Evolutionary conservation across 2,888 invertebrate genomes (phyloP).

Genomic region (Parnassius glacialis): DNA sequence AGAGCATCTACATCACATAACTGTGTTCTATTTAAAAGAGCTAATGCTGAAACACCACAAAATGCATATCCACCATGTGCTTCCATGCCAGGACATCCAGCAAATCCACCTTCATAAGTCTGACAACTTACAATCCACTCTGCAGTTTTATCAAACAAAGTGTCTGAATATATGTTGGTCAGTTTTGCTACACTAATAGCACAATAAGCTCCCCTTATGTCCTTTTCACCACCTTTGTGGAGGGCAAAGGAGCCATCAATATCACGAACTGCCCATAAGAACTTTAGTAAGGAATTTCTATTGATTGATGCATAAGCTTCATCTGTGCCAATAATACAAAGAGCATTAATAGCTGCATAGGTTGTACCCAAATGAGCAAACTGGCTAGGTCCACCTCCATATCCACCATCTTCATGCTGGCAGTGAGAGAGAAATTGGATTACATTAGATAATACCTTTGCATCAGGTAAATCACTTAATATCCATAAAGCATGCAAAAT

Average conservation of each 20-base stretch:
- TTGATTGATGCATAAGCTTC: conserved; percentile 94
- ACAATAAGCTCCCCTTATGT: conserved; percentile 98
- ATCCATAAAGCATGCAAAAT: conserved; percentile 94
- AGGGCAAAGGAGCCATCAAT: conserved; percentile 95
- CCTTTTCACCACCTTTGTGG: conserved; percentile 95
- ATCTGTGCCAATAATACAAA: conserved; percentile 93
- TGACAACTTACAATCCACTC: conserved; percentile 98
- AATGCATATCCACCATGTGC: conserved; percentile 99
- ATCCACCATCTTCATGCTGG: conserved; percentile 91
- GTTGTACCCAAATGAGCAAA: conserved; percentile 97
- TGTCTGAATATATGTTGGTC: conserved; percentile 87
- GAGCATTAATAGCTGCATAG: conserved; percentile 96
- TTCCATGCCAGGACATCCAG: conserved; percentile 93
- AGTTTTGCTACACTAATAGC: conserved; percentile 94
- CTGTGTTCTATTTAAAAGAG: conserved; percentile 88
- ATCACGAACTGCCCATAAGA: conserved; percentile 88
- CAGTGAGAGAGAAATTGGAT: conserved; percentile 79
- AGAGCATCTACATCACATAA: conserved; percentile 88
- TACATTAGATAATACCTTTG: conserved; percentile 58
- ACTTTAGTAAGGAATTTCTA: conserved; percentile 86
- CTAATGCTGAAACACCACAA: conserved; percentile 95
- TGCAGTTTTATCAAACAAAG: conserved; percentile 91
- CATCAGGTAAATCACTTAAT: conserved; percentile 71
- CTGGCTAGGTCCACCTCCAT: conserved; percentile 97
- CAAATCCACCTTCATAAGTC: conserved; percentile 99